Evolutionary conservation across 1,140 invertebrate species (phyloP), one percentile per base, ranked within the genome.

Genomic region (Nomia melanderi): DNA sequence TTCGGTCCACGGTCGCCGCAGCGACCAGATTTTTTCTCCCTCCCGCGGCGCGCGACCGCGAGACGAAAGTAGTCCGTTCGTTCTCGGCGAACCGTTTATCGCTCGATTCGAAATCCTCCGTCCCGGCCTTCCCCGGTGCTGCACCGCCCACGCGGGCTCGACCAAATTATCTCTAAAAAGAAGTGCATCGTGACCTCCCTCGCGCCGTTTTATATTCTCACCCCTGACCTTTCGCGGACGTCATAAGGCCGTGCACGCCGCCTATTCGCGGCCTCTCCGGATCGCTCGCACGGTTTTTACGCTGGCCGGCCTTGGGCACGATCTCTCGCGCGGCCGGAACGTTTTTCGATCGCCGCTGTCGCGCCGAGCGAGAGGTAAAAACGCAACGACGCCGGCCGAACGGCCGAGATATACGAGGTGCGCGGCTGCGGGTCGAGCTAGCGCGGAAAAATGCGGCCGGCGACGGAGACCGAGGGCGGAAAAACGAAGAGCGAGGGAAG

Each of bases 151-250:
- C 81, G 50, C 67, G 20, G 64, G 27, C 62, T 27, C 69, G 64
- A 74, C 72, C 60, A 44, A 84, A 81, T 78, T 84, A 74, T 78
- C 70, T 47, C 54, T 66, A 70, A 73, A 77, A 78, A 77, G 64
- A 65, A 71, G 54, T 47, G 73, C 78, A 78, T 57, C 74, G 67
- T 63, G 69, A 84, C 77, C 56, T 57, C 56, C 2, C 54, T 31
- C 65, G 23, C 67, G 63, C 69, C 62, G 70, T 80, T 84, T 84
- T 74, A 80, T 74, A 80, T 71, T 62, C 71, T 82, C 70, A 87
- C 79, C 81, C 79, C 78, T 83, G 79, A 88, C 86, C 81, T 88
- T 87, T 87, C 41, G 33, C 54, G 27, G 50, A 70, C 72, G 63
- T 54, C 67, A 54, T 59, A 54, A 41, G 41, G 36, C 7, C 39